These are phyloP conservation scores for Drosophila sechellia DNA, from an alignment of 1,140 invertebrate species.

Conservation along the genomic window DNA sequence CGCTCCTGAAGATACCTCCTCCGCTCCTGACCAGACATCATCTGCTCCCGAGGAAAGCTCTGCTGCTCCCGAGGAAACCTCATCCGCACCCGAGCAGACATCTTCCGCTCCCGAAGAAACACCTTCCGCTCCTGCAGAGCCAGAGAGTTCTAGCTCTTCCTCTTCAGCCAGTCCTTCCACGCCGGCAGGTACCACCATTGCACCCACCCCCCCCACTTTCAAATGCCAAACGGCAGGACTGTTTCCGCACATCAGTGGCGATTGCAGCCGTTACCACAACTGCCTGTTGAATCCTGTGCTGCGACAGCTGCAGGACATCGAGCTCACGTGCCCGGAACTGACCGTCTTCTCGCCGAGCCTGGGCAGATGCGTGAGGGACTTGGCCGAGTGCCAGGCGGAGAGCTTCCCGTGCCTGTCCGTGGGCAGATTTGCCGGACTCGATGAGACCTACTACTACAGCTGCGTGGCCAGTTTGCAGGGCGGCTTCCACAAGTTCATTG, in stretches of 20 bases:
- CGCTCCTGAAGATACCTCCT: background rate
- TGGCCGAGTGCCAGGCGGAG: slow-evolving; percentile 56
- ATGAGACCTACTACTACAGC: slow-evolving; percentile 66
- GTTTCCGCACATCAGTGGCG: slow-evolving; percentile 45
- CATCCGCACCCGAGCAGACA: background rate
- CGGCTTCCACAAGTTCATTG: slow-evolving; percentile 67
- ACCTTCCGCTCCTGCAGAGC: slow-evolving; percentile 1
- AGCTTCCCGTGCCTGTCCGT: slow-evolving; percentile 39
- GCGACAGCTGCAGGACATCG: slow-evolving; percentile 24
- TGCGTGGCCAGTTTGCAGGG: slow-evolving; percentile 51
- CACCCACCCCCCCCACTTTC: slow-evolving; percentile 51
- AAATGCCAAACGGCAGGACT: slow-evolving; percentile 46
- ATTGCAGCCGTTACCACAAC: slow-evolving; percentile 63
- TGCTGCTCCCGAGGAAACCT: background rate
- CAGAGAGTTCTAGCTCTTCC: slow-evolving; percentile 12
- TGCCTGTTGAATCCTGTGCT: slow-evolving; percentile 42
- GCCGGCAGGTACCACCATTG: slow-evolving; percentile 35
- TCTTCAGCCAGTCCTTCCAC: slow-evolving; percentile 1
- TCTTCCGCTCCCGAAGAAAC: background rate
- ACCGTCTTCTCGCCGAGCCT: slow-evolving; percentile 51
- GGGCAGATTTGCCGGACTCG: slow-evolving; percentile 53
- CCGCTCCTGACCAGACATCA: background rate
- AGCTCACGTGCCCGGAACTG: slow-evolving; percentile 41
- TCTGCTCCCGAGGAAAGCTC: background rate
- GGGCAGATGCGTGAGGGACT: slow-evolving; percentile 58